Evolutionary conservation across 2,888 invertebrate genomes (phyloP).

Genomic region (Crematogaster levior): DNA sequence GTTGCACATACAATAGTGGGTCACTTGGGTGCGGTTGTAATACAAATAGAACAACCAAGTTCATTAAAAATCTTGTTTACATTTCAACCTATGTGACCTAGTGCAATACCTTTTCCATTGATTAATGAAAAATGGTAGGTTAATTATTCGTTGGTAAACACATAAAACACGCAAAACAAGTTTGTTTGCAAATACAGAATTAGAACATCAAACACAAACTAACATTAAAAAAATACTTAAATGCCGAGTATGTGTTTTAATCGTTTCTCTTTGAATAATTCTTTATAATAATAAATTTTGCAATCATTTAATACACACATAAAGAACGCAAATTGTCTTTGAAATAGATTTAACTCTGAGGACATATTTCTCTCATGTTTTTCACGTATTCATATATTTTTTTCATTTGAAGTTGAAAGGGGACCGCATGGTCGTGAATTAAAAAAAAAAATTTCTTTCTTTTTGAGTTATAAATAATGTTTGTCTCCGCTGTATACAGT

Average conservation of each 20-base stretch:
- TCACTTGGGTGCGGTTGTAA: not conserved
- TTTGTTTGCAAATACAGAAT: slow-evolving; percentile 4
- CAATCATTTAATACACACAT: not conserved
- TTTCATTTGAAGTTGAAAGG: slow-evolving; percentile 8
- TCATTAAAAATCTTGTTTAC: not conserved
- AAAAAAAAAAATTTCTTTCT: slow-evolving; percentile 14
- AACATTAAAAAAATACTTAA: not conserved
- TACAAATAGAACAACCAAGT: not conserved
- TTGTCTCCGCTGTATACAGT: slow-evolving; percentile 6
- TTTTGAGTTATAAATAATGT: slow-evolving; percentile 1
- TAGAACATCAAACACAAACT: not conserved
- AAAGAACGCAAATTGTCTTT: not conserved
- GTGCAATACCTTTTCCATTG: not conserved
- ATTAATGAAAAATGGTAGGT: not conserved
- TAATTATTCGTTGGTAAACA: slow-evolving; percentile 4
- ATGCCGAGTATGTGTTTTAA: not conserved
- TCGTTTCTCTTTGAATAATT: not conserved
- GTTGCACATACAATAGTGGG: not conserved
- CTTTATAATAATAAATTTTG: not conserved
- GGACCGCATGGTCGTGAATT: not conserved
- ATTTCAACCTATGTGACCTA: not conserved
- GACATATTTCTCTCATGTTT: not conserved
- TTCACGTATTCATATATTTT: not conserved
- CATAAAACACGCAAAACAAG: not conserved
- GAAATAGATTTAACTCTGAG: slow-evolving; percentile 10